phyloP scores from a whole-genome alignment of 2,888 invertebrate genomes.

The Nemotelus nigrinus region DNA sequence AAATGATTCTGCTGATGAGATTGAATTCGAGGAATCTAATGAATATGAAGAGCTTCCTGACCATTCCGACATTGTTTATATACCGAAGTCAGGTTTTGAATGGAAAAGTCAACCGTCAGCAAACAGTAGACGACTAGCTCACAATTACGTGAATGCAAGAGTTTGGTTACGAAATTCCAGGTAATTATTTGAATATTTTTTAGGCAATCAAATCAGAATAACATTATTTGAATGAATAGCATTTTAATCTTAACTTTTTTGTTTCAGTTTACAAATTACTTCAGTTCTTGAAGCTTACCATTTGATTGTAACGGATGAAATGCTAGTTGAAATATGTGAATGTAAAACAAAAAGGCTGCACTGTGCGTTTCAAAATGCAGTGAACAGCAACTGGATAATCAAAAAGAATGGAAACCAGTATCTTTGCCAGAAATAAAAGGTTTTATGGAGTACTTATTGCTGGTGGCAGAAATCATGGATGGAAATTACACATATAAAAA shows the following conservation, averaged over 20 bases:
- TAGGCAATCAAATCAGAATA: slow-evolving; percentile 11
- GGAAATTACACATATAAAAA: slow-evolving; percentile 4
- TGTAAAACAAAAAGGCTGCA: slow-evolving; percentile 7
- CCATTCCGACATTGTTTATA: neutral
- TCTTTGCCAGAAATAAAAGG: slow-evolving; percentile 5
- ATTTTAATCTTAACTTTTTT: slow-evolving; percentile 16
- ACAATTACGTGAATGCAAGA: neutral
- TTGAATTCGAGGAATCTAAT: slow-evolving; percentile 1
- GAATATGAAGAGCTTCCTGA: slow-evolving; percentile 20
- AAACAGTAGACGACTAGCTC: slow-evolving; percentile 14
- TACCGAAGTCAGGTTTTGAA: neutral
- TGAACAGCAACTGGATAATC: slow-evolving; percentile 3
- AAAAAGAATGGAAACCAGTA: slow-evolving; percentile 13
- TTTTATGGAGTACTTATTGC: slow-evolving; percentile 15
- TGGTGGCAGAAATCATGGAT: slow-evolving; percentile 1
- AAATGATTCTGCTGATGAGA: neutral
- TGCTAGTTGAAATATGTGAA: slow-evolving; percentile 13
- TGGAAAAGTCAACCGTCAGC: neutral
- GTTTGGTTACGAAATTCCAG: neutral
- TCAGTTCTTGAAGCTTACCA: slow-evolving; percentile 17
- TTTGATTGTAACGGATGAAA: slow-evolving; percentile 9
- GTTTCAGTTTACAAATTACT: slow-evolving; percentile 19
- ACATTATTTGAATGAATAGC: slow-evolving; percentile 16
- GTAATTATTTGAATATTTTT: slow-evolving; percentile 16
- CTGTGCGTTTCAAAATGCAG: slow-evolving; percentile 7